Percentiles rank a stretch among this genome's conserved stretches.
Evolutionary conservation across 35 echinoderm and acorn worm genomes (phyloP).

Genomic region (Ophiothrix spiculata): DNA sequence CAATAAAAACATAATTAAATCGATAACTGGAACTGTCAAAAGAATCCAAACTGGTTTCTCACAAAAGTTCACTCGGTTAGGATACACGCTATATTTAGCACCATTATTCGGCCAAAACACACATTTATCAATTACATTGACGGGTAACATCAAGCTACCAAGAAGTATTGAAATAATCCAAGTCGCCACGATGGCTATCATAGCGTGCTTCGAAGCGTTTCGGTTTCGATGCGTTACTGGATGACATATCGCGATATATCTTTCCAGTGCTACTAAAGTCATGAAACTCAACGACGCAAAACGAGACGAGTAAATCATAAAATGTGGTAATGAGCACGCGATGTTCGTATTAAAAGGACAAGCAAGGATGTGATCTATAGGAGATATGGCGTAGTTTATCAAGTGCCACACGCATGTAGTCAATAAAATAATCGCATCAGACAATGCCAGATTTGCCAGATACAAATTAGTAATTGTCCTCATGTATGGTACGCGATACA

Average conservation of each 20-base stretch:
- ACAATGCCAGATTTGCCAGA: slow-evolving; percentile 10
- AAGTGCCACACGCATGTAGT: background rate
- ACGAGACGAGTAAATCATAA: slow-evolving; percentile 10
- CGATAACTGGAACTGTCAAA: background rate
- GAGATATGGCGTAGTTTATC: background rate
- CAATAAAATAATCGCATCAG: slow-evolving; percentile 2
- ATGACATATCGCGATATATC: slow-evolving; percentile 52
- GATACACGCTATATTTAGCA: background rate
- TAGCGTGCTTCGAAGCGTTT: background rate
- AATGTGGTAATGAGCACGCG: slow-evolving; percentile 15
- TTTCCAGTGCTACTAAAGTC: slow-evolving; percentile 35
- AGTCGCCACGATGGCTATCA: background rate
- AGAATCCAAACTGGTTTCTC: background rate
- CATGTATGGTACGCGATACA: slow-evolving; percentile 22
- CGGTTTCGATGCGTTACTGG: slow-evolving; percentile 21
- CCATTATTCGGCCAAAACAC: background rate
- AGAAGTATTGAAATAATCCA: background rate
- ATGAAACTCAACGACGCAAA: slow-evolving; percentile 23
- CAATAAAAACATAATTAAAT: background rate
- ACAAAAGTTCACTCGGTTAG: background rate
- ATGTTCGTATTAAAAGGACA: background rate
- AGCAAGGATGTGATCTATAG: background rate
- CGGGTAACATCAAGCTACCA: background rate
- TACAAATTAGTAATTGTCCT: slow-evolving; percentile 24
- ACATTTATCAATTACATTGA: background rate